A percentile compares a stretch with the other conserved stretches of the same genome.
phyloP scores from a whole-genome alignment of 2,113 vertebrate genomes.

The Microcebus murinus region DNA sequence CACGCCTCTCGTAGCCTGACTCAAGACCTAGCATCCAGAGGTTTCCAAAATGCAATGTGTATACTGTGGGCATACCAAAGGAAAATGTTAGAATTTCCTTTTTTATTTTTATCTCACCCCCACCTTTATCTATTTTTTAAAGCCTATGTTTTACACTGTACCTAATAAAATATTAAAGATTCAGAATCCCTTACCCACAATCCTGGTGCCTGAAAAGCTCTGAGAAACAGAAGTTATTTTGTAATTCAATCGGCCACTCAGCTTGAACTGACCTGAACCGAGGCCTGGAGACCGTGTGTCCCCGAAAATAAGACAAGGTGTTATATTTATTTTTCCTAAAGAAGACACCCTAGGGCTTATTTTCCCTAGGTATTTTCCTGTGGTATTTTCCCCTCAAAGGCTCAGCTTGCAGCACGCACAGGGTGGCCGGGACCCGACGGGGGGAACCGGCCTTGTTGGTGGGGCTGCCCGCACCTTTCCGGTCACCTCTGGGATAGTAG shows the following conservation, averaged over 20 bases:
- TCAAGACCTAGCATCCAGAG: accelerated
- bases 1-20: no score
- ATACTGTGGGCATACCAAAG: not conserved
- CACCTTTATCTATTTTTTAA: not conserved
- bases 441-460: no score
- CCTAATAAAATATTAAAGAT: not conserved
- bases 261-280: not conserved
- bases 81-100: not conserved
- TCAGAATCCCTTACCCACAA: not conserved
- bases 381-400: no score
- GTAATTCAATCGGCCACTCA: not conserved
- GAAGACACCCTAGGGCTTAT: no score
- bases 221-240: not conserved
- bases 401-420: no score
- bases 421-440: no score
- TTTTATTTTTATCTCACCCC: not conserved
- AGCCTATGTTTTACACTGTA: not conserved
- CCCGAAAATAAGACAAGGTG: no score
- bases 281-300: no score
- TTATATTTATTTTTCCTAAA: no score
- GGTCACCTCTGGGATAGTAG: no score
- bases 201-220: not conserved
- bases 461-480: no score
- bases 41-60: not conserved
- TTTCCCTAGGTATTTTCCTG: no score